Conservation (phyloP, 2,797 vertebrate genomes). For the Chelon auratus region DNA sequence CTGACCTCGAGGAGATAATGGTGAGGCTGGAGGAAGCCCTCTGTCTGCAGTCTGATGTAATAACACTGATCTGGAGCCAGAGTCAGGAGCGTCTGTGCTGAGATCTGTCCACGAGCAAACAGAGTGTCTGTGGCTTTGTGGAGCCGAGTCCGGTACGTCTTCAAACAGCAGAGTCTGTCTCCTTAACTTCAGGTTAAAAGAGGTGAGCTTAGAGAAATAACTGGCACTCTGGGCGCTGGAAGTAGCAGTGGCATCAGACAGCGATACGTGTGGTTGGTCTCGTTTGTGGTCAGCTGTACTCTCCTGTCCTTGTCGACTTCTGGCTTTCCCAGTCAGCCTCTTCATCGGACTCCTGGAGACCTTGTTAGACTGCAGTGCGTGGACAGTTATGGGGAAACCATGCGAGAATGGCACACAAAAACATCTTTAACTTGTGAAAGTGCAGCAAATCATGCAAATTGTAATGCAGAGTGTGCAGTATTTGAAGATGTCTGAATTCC, state of each 20-base stretch:
- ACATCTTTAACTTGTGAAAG: conserved; percentile 12
- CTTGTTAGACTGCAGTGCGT: conserved; percentile 68
- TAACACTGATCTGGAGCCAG: conserved; percentile 51
- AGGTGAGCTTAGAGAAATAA: conserved; percentile 42
- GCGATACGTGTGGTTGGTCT: conserved; percentile 37
- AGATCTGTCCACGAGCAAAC: conserved; percentile 53
- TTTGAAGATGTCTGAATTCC: not conserved
- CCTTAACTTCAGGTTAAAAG: conserved; percentile 46
- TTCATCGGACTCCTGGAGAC: conserved; percentile 64
- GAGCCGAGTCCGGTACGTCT: conserved; percentile 38
- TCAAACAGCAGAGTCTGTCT: conserved; percentile 72
- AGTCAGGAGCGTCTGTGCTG: conserved; percentile 35
- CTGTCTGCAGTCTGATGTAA: conserved; percentile 48
- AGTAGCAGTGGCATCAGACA: conserved; percentile 45
- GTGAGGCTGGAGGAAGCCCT: conserved; percentile 15
- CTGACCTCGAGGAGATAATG: conserved; percentile 53
- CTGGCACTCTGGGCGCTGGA: conserved; percentile 28
- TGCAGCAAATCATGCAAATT: conserved; percentile 21
- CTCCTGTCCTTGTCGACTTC: conserved; percentile 51
- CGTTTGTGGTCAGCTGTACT: conserved; percentile 13
- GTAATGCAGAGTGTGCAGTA: not conserved
- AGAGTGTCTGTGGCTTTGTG: conserved; percentile 37
- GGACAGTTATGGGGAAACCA: conserved; percentile 1
- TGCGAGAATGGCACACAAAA: not conserved
- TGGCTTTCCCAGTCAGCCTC: conserved; percentile 65